Conservation (phyloP, 2,797 vertebrate genomes). For the Lemur catta region DNA sequence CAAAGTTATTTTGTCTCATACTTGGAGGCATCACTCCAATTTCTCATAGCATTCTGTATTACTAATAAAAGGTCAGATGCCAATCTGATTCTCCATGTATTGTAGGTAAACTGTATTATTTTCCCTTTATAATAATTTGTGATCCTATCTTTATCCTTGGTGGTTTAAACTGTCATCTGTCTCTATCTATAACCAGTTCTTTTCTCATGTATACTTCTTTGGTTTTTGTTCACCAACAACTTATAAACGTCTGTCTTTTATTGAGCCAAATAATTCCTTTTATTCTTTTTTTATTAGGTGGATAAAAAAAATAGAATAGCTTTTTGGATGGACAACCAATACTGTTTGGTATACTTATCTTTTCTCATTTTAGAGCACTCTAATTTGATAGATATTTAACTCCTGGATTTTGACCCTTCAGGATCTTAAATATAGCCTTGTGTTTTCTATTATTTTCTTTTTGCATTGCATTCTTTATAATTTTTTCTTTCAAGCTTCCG, state of each 20-base stretch:
- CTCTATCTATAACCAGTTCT: background rate
- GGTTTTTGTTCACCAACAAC: background rate
- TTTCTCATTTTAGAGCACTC: background rate
- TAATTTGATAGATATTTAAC: background rate
- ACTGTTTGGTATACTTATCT: too few species aligned
- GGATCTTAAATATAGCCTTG: background rate
- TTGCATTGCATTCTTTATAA: background rate
- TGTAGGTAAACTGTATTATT: background rate
- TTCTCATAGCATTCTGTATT: background rate
- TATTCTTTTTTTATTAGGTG: background rate
- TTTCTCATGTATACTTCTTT: background rate
- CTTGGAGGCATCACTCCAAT: background rate
- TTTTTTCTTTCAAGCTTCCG: background rate
- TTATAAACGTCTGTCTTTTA: background rate
- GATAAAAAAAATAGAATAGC: background rate
- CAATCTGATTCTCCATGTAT: background rate
- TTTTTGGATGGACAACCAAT: background rate
- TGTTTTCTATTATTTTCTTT: background rate
- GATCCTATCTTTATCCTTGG: background rate
- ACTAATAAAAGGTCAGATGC: background rate
- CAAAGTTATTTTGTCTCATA: background rate
- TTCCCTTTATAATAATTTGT: background rate
- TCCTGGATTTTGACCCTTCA: background rate
- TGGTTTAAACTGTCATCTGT: background rate
- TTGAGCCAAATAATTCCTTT: background rate